Evolutionary conservation across 2,113 vertebrate genomes (phyloP), one percentile per base, ranked within the genome.

Genomic region (Cathartes aura): DNA sequence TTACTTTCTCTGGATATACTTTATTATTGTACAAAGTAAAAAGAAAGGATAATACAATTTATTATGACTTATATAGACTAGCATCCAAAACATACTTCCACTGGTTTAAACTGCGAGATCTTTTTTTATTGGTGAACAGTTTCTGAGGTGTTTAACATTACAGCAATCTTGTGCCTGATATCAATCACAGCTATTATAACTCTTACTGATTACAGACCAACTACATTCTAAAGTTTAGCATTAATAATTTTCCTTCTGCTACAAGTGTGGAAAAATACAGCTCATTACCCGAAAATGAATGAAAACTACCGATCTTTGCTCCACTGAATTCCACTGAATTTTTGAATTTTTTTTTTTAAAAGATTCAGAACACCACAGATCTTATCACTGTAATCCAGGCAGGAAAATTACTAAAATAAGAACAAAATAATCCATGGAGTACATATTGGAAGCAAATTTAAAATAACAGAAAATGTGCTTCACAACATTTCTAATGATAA

Each of bases 1-100:
- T 97, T 98, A 96, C 93, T 94, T 96, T 97, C 92, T 97, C 97
- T 96, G 96, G 60, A 98, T 98, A 94, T 93, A 90, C 86, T 97
- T 89, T 79, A 93, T 83, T 90, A 97, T 30, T 83, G 55, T 42
- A 90, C 83, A 78, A 97, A 96, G 89, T 82, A 87, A 94, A 97
- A 94, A 64, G 29, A 48, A 59, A 87, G 74, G 43, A 24, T 76
- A 87, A 55, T 34, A 70, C 47, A 71, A 86, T 75, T 89, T 91
- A 68, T 70, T 48, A 48, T 18, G 62, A 89, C 45, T 70, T 84
- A 43, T 8, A 96, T 5, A 92, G 80, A 64, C 53, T n/a, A 73
- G 66, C 29, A 93, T 68, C 16, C 30, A 80, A 91, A 91, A 50
- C 5, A 14, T 38, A 38, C 21, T 85, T 85, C 17, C 26, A 63